Conservation (phyloP, 2,888 invertebrate genomes). For the Cantharis nigra region DNA sequence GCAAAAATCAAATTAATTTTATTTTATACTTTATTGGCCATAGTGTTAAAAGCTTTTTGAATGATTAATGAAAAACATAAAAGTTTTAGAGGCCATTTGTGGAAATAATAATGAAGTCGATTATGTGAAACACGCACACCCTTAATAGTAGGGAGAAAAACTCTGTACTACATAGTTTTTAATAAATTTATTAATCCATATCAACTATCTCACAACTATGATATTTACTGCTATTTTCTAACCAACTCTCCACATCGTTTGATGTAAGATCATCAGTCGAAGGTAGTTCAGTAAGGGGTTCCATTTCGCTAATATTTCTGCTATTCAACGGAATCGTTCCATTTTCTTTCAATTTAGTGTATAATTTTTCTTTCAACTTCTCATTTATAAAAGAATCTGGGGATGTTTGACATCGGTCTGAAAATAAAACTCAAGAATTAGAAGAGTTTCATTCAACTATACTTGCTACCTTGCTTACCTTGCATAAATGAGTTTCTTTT, state of each 20-base stretch:
- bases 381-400: constrained; percentile 50
- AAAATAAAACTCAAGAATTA: constrained; percentile 26
- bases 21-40: not conserved
- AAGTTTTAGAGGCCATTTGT: not conserved
- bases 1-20: not conserved
- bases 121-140: not conserved
- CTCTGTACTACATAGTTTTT: not conserved
- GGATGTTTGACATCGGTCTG: constrained; percentile 50
- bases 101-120: not conserved
- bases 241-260: constrained; percentile 71
- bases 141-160: not conserved
- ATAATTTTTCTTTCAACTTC: constrained; percentile 49
- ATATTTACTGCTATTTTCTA: constrained; percentile 76
- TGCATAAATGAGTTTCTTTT: not conserved
- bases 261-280: constrained; percentile 70
- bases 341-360: constrained; percentile 50
- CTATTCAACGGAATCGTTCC: constrained; percentile 55
- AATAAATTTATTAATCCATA: constrained; percentile 42
- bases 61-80: not conserved
- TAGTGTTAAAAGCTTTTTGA: not conserved
- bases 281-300: constrained; percentile 68
- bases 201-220: constrained; percentile 78
- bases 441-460: not conserved
- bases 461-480: not conserved
- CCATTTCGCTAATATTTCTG: constrained; percentile 62